Evolutionary conservation across 1,140 invertebrate species (phyloP), one percentile per base, ranked within the genome.

Genomic region (Drosophila sproati): DNA sequence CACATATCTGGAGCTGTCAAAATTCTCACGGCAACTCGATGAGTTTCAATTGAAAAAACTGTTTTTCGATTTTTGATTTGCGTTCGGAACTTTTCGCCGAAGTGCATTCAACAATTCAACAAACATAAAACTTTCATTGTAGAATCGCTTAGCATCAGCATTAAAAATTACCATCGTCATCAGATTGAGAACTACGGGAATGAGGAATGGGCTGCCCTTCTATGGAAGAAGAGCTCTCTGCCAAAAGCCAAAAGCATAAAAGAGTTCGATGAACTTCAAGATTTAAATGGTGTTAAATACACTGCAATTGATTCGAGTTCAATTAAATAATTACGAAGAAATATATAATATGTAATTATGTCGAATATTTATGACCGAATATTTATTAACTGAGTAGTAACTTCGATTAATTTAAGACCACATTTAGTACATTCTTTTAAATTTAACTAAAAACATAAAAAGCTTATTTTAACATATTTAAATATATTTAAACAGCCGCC

Each of bases 1-100:
- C 72, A 55, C 37, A 64, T 76, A 72, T 72, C 60, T 59, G 35
- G 73, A 60, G 48, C 74, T 73, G 57, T 43, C 20, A 55, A 67
- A 59, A 78, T 88, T 88, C 83, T 80, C 83, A 88, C 83, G 83
- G 73, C 83, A 57, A 47, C 47, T 45, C 34, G 60, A 74, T 52
- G 51, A 78, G 54, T 77, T 73, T 87, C 77, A 52, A 78, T 70
- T 78, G 75, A 78, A 80, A 80, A 69, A 81, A 62, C 50, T 61
- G 43, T 55, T 52, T 57, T 61, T 73, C 57, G 28, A 64, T 72
- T 64, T 51, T 20, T 20, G 73, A 64, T 70, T 75, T 73, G 41
- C 63, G 50, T 51, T 52, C 45, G 72, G 41, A 57, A 87, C 51
- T 82, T 67, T 86, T 86, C 74, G 82, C 70, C 82, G 78, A 85